Evolutionary conservation across 2,797 vertebrate genomes (phyloP), one percentile per base, ranked within the genome.

Genomic region (Eidolon dupreanum): DNA sequence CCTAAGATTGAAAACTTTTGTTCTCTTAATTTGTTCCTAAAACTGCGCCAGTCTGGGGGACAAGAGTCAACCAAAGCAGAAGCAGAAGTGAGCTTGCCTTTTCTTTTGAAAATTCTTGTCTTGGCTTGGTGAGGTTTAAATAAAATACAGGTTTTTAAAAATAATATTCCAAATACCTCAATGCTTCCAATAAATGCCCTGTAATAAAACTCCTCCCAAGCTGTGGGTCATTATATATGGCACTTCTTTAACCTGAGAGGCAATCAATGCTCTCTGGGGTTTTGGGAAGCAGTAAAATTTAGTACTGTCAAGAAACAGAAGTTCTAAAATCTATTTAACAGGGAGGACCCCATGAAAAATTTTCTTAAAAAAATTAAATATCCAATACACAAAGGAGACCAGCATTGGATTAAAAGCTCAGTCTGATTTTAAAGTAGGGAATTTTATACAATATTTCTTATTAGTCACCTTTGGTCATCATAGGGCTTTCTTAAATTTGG

Each of bases 231-330:
- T 97, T 97, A 95, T 96, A 95, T 96, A 81, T 63, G 82, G 43
- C 75, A 87, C 61, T 98, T 97, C 93, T 91, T 98, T 98, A 98
- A 98, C 59, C 92, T 61, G 46, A 96, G 92, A 92, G 87, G 93
- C 95, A 98, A 97, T 96, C 97, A 97, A 65, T 96, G 74, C 55
- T 97, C 90, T 97, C 95, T 97, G 96, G 90, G 81, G 66, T 75
- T 98, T 97, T 79, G 96, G 55, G 71, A 86, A 98, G 89, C 92
- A 98, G 92, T 90, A 97, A 97, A 97, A 97, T 96, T 98, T 96
- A 97, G 87, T 31, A 65, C 57, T 96, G 57, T 79, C 93, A 97
- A 97, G 96, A 97, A 97, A 71, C 17, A 97, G 93, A 77, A 87
- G 91, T 89, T 95, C 97, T 97, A 98, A 98, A 98, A 96, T 73